phyloP scores from a whole-genome alignment of 2,888 invertebrate species.

The Mesorhabditis spiculigera region DNA sequence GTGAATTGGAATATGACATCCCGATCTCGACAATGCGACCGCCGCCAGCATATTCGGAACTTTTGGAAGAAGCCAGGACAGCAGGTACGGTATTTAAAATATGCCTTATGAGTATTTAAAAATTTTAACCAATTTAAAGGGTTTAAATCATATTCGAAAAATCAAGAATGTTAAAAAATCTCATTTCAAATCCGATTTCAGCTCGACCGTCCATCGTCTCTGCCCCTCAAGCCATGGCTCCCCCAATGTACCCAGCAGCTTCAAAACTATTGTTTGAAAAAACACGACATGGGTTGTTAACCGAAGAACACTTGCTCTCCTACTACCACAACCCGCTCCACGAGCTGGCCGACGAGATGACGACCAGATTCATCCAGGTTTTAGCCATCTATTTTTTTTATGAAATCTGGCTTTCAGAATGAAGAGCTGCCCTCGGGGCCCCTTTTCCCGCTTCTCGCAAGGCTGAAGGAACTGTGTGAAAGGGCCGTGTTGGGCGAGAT shows the following conservation, averaged over 20 bases:
- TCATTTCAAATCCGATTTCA: no score
- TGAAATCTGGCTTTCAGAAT: constrained; percentile 19
- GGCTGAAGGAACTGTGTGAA: constrained; percentile 35
- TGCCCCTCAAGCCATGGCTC: constrained; percentile 18
- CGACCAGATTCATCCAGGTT: constrained; percentile 43
- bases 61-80: background rate
- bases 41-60: background rate
- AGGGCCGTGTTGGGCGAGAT: constrained; percentile 23
- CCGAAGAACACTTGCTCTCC: constrained; percentile 42
- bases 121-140: no score
- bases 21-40: background rate
- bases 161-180: no score
- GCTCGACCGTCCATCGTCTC: background rate
- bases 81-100: no score
- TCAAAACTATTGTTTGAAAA: constrained; percentile 56
- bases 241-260: constrained; percentile 31
- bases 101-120: no score
- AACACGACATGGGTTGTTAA: constrained; percentile 41
- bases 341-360: constrained; percentile 50
- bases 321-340: constrained; percentile 53
- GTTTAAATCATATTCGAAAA: no score
- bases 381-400: background rate
- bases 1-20: no score
- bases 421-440: constrained; percentile 41
- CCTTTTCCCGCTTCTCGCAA: constrained; percentile 35